Evolutionary conservation across 2,797 vertebrate genomes (phyloP), one percentile per base, ranked within the genome.

Genomic region (Sciurus carolinensis): DNA sequence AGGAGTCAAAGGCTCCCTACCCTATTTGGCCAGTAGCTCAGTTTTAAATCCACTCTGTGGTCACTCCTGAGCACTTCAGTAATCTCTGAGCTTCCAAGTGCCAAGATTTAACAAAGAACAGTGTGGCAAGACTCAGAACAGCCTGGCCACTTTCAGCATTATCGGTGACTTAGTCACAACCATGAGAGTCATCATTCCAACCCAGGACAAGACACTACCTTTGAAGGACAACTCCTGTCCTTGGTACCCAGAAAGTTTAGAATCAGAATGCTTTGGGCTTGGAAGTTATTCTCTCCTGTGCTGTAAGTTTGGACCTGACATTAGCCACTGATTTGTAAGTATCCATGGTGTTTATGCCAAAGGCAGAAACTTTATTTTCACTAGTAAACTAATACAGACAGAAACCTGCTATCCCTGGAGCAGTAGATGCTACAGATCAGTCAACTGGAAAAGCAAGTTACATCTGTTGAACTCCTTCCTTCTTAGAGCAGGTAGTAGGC

Each of bases 301-400:
- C 22, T 36, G 8, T 44, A 54, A 57, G 47, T 82, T 47, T 77
- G 73, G 92, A 3, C 3, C 7, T 44, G 73, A 92, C 9, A 81
- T 33, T 15, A 66, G 33, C 36, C 67, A 62, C 20, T 44, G 66
- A 82, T 71, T 79, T 83, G 44, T 87, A 96, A 93, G 59, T 77
- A 72, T 86, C 62, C 44, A 17, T 3, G 66, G 42, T 4, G 30
- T 52, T 76, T 20, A 80, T 59, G 17, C 69, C 57, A 92, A 62
- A 20, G 52, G 62, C 12, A 6, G 17, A 66, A 82, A 57, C 86
- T 77, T 33, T 80, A 54, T 36, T 83, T 83, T 17, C 22, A 4
- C 18, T 62, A 33, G 26, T 71, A 93, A 84, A 85, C 47, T 84
- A 42, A 47, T 6, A 26, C 2, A 9, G 59, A 72, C 50, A 44